A percentile compares a stretch with the other conserved stretches of the same genome.
Evolutionary conservation across 2,888 invertebrate genomes (phyloP).

Genomic region (Sarcophaga subvicina): DNA sequence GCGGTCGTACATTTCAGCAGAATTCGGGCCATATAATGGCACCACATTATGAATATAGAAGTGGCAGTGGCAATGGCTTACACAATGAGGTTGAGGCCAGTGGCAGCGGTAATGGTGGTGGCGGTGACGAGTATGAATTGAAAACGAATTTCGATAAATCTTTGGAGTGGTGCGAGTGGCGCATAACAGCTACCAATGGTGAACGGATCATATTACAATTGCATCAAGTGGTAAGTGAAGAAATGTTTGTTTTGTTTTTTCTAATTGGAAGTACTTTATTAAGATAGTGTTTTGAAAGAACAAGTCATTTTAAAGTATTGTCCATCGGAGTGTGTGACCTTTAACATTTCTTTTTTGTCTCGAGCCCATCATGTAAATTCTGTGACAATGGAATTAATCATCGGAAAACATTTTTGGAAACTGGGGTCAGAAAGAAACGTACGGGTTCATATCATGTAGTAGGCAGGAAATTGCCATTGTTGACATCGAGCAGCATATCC

Average conservation of each 20-base stretch:
- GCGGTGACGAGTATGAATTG: conserved; percentile 42
- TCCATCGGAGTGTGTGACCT: too few relatives aligned
- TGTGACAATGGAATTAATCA: too few relatives aligned
- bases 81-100: conserved; percentile 75
- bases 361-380: too few relatives aligned
- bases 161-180: conserved; percentile 91
- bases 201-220: conserved; percentile 97
- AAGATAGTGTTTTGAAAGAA: too few relatives aligned
- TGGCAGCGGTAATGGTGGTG: conserved; percentile 71
- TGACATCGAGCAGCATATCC: too few relatives aligned
- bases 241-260: background rate
- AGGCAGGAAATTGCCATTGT: too few relatives aligned
- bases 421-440: too few relatives aligned
- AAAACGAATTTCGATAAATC: conserved; percentile 70
- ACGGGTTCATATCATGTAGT: too few relatives aligned
- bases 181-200: conserved; percentile 98
- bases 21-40: conserved; percentile 91
- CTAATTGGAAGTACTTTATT: too few relatives aligned
- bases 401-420: too few relatives aligned
- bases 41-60: conserved; percentile 81
- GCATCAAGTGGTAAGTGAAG: conserved; percentile 83
- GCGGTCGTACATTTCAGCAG: conserved; percentile 94
- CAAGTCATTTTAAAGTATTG: too few relatives aligned
- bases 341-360: too few relatives aligned
- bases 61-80: conserved; percentile 56